phyloP scores from a whole-genome alignment of 92 coral and sea anemone species.

The Nematostella vectensis region DNA sequence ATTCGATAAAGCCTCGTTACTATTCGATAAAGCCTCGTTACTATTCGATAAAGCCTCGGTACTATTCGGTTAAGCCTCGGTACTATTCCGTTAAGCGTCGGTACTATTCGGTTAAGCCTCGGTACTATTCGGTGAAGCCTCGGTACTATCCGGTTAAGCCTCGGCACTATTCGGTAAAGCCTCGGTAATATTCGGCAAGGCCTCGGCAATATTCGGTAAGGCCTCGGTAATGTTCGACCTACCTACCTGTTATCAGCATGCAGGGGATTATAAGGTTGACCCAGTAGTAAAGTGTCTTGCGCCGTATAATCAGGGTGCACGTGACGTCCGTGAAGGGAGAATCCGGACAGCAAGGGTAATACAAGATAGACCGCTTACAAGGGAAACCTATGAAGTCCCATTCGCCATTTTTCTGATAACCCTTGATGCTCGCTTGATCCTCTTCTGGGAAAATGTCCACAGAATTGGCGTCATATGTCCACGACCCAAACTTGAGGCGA shows the following conservation, averaged over 20 bases:
- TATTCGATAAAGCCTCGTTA: too few relatives aligned
- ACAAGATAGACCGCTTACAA: constrained; percentile 32
- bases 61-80: too few relatives aligned
- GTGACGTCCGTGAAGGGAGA: constrained; percentile 76
- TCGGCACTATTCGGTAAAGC: too few relatives aligned
- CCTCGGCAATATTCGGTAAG: too few relatives aligned
- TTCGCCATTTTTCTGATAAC: constrained; percentile 65
- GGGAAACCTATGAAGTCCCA: constrained; percentile 82
- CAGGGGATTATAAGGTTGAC: constrained; percentile 81
- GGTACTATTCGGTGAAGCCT: too few relatives aligned
- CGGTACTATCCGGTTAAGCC: too few relatives aligned
- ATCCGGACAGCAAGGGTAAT: constrained; percentile 70
- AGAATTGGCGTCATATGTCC: constrained; percentile 77
- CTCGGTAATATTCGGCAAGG: too few relatives aligned
- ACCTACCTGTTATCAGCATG: constrained; percentile 78
- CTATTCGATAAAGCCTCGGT: too few relatives aligned
- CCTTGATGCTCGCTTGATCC: constrained; percentile 28
- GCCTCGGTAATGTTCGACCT: too few relatives aligned
- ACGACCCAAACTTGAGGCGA: constrained; percentile 80
- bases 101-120: too few relatives aligned
- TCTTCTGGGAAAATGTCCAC: constrained; percentile 68
- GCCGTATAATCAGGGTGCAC: constrained; percentile 65
- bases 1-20: too few relatives aligned
- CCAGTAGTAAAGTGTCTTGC: constrained; percentile 73
- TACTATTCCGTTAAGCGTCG: too few relatives aligned